Evolutionary conservation across 2,888 invertebrate species (phyloP).

Genomic region (Rotaria magnacalcarata): DNA sequence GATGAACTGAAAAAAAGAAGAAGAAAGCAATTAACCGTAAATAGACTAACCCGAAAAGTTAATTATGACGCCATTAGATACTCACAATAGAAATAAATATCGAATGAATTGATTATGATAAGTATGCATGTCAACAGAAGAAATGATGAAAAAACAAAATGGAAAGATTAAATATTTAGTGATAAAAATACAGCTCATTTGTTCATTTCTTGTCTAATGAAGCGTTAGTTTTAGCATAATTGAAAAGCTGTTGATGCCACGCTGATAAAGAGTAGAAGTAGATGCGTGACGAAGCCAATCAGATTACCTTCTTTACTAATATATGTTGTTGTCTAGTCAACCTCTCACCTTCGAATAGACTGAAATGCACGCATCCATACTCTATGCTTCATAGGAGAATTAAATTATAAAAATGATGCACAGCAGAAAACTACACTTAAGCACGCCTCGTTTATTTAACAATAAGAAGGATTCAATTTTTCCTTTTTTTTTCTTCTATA

Average conservation of each 20-base stretch:
- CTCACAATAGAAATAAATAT: background rate
- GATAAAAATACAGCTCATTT: background rate
- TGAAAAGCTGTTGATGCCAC: conserved; percentile 33
- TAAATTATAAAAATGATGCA: background rate
- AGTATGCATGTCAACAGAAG: background rate
- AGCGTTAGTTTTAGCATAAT: conserved; percentile 16
- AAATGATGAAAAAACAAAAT: no score
- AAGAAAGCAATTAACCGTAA: background rate
- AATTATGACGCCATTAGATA: background rate
- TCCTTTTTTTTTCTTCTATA: background rate
- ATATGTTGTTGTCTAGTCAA: conserved; percentile 8
- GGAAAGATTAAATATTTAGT: conserved; percentile 9
- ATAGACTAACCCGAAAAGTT: background rate
- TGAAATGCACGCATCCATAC: background rate
- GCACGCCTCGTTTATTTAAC: conserved; percentile 17
- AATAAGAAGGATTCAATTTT: background rate
- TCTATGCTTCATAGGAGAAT: background rate
- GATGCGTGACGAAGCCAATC: conserved; percentile 11
- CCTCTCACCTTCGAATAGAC: background rate
- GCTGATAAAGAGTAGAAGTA: background rate
- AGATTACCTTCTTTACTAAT: conserved; percentile 27
- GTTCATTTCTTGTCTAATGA: conserved; percentile 23
- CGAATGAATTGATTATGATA: conserved; percentile 21
- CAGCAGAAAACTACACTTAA: conserved; percentile 22
- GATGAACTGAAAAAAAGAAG: background rate